A percentile compares a stretch with the other conserved stretches of the same genome.
Evolutionary conservation across 2,888 invertebrate genomes (phyloP).

Genomic region (Halictus quadricinctus): DNA sequence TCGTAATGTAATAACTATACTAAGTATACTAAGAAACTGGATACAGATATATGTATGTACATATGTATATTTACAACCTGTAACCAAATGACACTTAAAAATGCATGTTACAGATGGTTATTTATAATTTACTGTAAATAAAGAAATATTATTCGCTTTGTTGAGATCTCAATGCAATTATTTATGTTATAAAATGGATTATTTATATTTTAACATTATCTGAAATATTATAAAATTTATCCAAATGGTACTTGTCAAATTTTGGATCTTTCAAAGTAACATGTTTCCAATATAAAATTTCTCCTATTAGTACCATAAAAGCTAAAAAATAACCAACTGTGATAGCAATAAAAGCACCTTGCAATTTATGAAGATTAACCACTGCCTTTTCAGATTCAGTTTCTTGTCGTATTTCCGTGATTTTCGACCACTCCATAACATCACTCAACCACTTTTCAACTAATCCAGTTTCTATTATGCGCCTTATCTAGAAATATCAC

Average conservation of each 20-base stretch:
- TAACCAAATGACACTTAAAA: neutral
- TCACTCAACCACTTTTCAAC: constrained; percentile 91
- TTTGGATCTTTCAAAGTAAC: constrained; percentile 87
- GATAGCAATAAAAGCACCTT: constrained; percentile 90
- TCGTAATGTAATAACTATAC: neutral
- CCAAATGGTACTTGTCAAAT: constrained; percentile 88
- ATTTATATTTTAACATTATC: constrained; percentile 2
- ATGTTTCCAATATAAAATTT: constrained; percentile 87
- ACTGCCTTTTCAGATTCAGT: constrained; percentile 88
- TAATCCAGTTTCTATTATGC: constrained; percentile 89
- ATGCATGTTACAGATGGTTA: neutral
- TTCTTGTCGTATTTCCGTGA: constrained; percentile 83
- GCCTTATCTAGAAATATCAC: constrained; percentile 82
- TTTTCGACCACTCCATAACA: constrained; percentile 86
- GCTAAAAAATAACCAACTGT: constrained; percentile 87
- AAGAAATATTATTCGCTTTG: neutral
- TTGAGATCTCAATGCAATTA: neutral
- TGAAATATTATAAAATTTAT: constrained; percentile 82
- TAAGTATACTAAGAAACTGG: neutral
- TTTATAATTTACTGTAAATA: neutral
- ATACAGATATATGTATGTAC: no score
- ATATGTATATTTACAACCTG: neutral
- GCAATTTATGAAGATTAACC: constrained; percentile 90
- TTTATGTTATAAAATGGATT: neutral
- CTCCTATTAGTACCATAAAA: constrained; percentile 84